Base-by-base conservation (phyloP, 2,113 vertebrate species). In the Thamnophis sirtalis region DNA sequence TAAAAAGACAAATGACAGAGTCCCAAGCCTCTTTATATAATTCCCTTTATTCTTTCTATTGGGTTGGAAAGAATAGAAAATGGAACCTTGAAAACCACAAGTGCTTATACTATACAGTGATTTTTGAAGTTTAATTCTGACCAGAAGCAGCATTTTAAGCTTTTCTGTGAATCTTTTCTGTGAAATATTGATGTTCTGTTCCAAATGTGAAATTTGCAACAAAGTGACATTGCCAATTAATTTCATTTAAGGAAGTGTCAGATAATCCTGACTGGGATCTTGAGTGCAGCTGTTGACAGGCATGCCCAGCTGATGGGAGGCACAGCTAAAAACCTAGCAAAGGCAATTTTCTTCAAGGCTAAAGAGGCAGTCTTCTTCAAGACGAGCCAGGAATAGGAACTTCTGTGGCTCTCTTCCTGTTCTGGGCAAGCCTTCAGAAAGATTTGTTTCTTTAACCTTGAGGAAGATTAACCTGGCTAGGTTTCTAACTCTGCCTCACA, bases 191-290 rank as follows among this genome's bases (percentile, higher is more conserved):
- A 24, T 28, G 28, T 50, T 49, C 48, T 48, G 7, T n/a, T 4
- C 33, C 6, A 33, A 54, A 38, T 3, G 43, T 15, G 10, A 17
- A 58, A 9, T 55, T 10, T 22, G 22, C 0, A 0, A 56, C 0
- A 17, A 11, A 15, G 0, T 89, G 88, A 63, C 43, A 63, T 48
- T 49, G 17, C 13, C 43, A 89, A 63, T 58, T 63, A 28, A 48
- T 63, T 89, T 63, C 33, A 63, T 24, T 54, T 80, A 80, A 33
- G 2, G 3, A n/a, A 60, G 60, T 87, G 54, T 88, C 84, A 9
- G 68, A 93, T 43, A 90, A 88, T 80, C 73, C 73, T 43, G 86
- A 92, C 88, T 91, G 24, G 73, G 43, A 43, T 68, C 63, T 68
- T 68, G 63, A 33, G 28, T 33, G 63, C 63, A 68, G 63, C 28